A percentile compares a stretch with the other conserved stretches of the same genome.
Conservation (phyloP, 2,113 vertebrate species). For the Anarrhichthys ocellatus region DNA sequence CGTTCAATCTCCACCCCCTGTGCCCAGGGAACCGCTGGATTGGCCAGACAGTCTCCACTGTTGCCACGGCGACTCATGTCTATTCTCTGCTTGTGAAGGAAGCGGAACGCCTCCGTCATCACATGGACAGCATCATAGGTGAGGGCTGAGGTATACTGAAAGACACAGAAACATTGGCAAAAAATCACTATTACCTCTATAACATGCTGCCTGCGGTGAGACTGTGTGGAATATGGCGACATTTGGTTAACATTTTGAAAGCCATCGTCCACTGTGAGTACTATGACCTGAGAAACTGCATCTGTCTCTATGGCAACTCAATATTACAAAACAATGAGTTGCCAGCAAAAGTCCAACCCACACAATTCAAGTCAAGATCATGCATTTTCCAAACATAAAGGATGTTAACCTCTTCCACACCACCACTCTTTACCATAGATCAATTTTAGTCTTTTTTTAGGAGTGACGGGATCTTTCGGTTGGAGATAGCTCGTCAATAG, state of each 20-base stretch:
- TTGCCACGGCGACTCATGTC: constrained; percentile 96
- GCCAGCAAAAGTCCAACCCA: not conserved
- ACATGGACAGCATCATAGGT: constrained; percentile 97
- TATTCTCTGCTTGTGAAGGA: constrained; percentile 96
- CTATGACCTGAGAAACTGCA: too few species aligned
- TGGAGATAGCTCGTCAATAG: too few species aligned
- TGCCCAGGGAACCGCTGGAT: constrained; percentile 96
- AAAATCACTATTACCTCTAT: not conserved
- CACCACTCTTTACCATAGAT: too few species aligned
- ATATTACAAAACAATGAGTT: not conserved
- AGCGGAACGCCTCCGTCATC: constrained; percentile 97
- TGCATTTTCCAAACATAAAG: not conserved
- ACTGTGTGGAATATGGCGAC: not conserved
- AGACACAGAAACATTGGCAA: constrained; percentile 41
- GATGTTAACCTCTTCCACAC: too few species aligned
- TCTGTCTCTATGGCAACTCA: not conserved
- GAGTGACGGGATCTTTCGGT: too few species aligned
- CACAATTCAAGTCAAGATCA: not conserved
- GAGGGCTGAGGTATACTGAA: constrained; percentile 95
- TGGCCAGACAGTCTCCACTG: constrained; percentile 95
- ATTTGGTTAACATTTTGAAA: not conserved
- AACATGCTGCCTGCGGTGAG: not conserved
- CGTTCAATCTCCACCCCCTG: constrained; percentile 98
- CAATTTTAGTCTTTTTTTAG: too few species aligned
- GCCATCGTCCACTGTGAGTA: not conserved